Conservation (phyloP, 2,888 invertebrate genomes). For the Galerucella pusilla region DNA sequence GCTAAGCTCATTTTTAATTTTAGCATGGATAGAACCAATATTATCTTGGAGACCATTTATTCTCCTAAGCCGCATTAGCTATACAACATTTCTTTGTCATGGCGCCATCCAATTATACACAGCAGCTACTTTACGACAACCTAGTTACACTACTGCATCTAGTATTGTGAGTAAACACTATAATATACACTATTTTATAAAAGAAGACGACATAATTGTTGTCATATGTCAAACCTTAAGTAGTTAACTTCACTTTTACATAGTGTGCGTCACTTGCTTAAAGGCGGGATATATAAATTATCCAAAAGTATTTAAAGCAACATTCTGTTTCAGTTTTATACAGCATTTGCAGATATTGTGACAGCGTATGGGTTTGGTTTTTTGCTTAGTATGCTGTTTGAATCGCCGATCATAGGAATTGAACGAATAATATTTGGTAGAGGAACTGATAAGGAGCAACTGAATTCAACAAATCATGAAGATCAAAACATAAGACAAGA, state of each 20-base stretch:
- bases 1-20: constrained; percentile 13
- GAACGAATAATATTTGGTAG: constrained; percentile 51
- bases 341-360: constrained; percentile 51
- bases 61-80: constrained; percentile 53
- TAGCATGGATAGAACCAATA: constrained; percentile 53
- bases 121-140: constrained; percentile 47
- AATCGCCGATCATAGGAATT: constrained; percentile 53
- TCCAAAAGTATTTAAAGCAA: neutral
- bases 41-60: constrained; percentile 53
- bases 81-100: constrained; percentile 54
- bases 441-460: neutral
- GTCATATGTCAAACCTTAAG: neutral
- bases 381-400: constrained; percentile 51
- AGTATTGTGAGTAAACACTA: constrained; percentile 45
- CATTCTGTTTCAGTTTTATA: constrained; percentile 42
- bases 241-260: neutral
- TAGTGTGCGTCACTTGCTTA: neutral
- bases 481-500: neutral
- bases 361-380: constrained; percentile 52
- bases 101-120: constrained; percentile 54
- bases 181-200: neutral
- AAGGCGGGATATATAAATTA: too few species aligned
- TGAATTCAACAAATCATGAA: neutral
- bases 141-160: constrained; percentile 49
- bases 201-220: neutral